Conservation (phyloP, 2,797 vertebrate genomes). For the Mormyrops attenuatus region DNA sequence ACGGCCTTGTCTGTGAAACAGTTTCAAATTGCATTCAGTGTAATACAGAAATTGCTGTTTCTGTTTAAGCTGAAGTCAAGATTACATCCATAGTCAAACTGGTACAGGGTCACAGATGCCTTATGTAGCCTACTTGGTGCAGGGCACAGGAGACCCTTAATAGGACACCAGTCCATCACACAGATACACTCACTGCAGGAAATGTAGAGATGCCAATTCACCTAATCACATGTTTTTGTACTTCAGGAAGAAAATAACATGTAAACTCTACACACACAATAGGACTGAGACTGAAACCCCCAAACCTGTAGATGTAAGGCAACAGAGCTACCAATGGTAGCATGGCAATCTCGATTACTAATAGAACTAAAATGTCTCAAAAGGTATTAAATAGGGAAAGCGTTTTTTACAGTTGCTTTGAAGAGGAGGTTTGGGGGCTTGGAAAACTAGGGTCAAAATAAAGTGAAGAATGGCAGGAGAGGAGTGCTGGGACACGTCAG, state of each 20-base stretch:
- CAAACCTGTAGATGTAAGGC: neutral
- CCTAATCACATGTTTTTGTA: neutral
- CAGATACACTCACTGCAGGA: neutral
- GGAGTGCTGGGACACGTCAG: neutral
- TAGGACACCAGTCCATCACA: neutral
- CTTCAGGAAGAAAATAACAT: neutral
- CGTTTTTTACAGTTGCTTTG: neutral
- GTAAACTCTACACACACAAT: neutral
- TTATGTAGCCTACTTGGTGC: no score
- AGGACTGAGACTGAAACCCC: neutral
- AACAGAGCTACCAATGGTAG: neutral
- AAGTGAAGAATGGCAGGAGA: neutral
- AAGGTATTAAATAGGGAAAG: neutral
- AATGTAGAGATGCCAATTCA: neutral
- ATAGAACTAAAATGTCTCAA: neutral
- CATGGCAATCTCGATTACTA: neutral
- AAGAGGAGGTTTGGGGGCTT: neutral
- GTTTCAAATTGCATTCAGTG: neutral
- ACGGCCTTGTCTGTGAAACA: neutral
- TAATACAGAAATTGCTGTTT: neutral
- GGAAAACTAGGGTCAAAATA: neutral
- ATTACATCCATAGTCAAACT: neutral
- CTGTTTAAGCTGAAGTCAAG: neutral
- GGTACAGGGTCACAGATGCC: no score
- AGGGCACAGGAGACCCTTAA: neutral